Evolutionary conservation across 2,888 invertebrate genomes (phyloP), one percentile per base, ranked within the genome.

Genomic region (Hypsopygia costalis): DNA sequence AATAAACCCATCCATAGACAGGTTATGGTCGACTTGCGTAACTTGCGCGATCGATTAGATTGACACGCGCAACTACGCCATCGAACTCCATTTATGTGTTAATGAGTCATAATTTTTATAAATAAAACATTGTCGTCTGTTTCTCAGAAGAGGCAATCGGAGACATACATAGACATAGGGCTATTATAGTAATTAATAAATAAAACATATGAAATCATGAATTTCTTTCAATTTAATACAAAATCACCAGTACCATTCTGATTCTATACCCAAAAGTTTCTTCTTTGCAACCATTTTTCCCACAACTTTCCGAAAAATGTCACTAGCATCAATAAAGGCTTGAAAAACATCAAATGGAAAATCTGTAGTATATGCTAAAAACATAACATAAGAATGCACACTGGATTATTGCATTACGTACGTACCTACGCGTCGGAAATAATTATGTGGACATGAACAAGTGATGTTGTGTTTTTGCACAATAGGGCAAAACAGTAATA

Each of bases 201-300:
- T n/a, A n/a, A n/a, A n/a, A n/a, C n/a, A n/a, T n/a, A n/a, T n/a
- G n/a, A n/a, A 25, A 25, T 25, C 3, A 25, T 5, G 25, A 32
- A 16, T 35, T 27, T 37, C 36, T 37, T 22, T 11, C 32, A 30
- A 31, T 43, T 28, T 37, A 11, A 16, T 16, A 37, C 20, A 20
- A 33, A 31, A 38, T 60, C 36, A 67, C 65, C 57, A 65, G 46
- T 65, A 62, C 70, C 71, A 69, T 32, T 58, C 58, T 6, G 58
- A 48, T 31, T 75, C 64, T 3, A 74, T 38, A 21, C 73, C 73
- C n/a, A 73, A 34, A 10, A 75, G 39, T 39, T 60, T 71, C 49
- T 72, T 76, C 10, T 65, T 65, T 3, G 59, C 56, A 4, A 75
- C 8, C 49, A 77, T 63, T 50, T 67, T 76, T 1, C 56, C 51